Evolutionary conservation across 2,888 invertebrate genomes (phyloP).

Genomic region (Plagodis pulveraria): DNA sequence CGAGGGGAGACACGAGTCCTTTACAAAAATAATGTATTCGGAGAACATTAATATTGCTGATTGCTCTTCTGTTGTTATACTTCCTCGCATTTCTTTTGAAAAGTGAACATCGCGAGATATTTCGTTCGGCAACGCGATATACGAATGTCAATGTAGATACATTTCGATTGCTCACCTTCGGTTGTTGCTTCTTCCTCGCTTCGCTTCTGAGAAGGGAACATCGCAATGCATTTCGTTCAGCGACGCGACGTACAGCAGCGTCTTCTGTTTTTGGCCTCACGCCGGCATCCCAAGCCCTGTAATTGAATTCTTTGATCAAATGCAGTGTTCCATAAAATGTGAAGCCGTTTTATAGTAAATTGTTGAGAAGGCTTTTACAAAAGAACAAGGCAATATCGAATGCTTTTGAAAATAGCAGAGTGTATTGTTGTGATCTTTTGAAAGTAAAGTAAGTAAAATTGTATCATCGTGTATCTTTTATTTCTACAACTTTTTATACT

Average conservation of each 20-base stretch:
- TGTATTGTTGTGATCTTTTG: too few species aligned
- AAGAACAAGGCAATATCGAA: too few species aligned
- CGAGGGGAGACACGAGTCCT: too few species aligned
- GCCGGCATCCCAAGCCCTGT: constrained; percentile 81
- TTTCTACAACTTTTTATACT: too few species aligned
- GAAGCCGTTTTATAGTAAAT: too few species aligned
- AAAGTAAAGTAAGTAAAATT: too few species aligned
- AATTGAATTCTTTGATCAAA: not conserved
- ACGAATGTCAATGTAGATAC: constrained; percentile 52
- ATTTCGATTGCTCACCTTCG: constrained; percentile 56
- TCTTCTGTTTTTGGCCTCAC: constrained; percentile 85
- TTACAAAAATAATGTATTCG: too few species aligned
- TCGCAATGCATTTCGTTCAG: constrained; percentile 92
- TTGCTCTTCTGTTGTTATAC: constrained; percentile 72
- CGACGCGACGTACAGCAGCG: constrained; percentile 89
- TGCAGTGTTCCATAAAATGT: too few species aligned
- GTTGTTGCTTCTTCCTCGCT: constrained; percentile 80
- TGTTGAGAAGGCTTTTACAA: too few species aligned
- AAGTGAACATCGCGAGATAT: constrained; percentile 92
- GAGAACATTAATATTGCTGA: too few species aligned
- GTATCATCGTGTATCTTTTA: too few species aligned
- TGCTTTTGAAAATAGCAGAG: too few species aligned
- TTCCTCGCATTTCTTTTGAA: constrained; percentile 87
- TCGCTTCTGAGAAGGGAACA: constrained; percentile 91
- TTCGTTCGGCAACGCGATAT: constrained; percentile 92